Percentiles rank a stretch among this genome's conserved stretches.
Evolutionary conservation across 2,113 vertebrate species (phyloP).

Genomic region (Gymnobelideus leadbeateri): DNA sequence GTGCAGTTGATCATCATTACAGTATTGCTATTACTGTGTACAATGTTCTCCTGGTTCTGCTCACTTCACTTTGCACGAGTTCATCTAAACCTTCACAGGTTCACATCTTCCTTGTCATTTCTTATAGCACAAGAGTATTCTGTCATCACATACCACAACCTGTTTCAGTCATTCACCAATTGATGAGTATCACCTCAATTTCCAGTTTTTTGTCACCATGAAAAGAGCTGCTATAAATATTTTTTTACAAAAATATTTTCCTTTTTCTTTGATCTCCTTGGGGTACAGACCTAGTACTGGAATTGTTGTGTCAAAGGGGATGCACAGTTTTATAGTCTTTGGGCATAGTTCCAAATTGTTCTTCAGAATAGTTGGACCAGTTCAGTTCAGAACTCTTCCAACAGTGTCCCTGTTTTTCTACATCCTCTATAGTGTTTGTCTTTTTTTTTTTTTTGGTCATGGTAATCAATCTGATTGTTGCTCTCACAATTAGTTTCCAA

Average conservation of each 20-base stretch:
- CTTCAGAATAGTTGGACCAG: neutral
- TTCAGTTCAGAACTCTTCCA: neutral
- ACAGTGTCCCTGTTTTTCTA: neutral
- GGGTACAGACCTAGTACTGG: neutral
- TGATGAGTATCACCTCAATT: neutral
- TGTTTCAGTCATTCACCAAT: neutral
- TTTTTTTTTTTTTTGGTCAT: neutral
- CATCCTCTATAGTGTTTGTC: neutral
- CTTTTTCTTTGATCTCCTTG: neutral
- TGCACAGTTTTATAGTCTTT: neutral
- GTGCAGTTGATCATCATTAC: neutral
- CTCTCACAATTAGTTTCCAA: no score
- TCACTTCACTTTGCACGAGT: neutral
- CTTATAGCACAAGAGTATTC: no score
- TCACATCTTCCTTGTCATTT: neutral
- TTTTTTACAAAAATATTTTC: neutral
- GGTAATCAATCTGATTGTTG: no score
- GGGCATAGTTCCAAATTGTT: neutral
- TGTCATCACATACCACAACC: no score
- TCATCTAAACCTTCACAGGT: neutral
- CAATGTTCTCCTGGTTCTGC: neutral
- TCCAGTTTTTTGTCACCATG: neutral
- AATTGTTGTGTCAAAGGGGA: neutral
- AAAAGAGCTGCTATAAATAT: neutral
- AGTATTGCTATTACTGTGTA: neutral